phyloP scores from a whole-genome alignment of 2,113 vertebrate genomes.

The Madoqua kirkii region DNA sequence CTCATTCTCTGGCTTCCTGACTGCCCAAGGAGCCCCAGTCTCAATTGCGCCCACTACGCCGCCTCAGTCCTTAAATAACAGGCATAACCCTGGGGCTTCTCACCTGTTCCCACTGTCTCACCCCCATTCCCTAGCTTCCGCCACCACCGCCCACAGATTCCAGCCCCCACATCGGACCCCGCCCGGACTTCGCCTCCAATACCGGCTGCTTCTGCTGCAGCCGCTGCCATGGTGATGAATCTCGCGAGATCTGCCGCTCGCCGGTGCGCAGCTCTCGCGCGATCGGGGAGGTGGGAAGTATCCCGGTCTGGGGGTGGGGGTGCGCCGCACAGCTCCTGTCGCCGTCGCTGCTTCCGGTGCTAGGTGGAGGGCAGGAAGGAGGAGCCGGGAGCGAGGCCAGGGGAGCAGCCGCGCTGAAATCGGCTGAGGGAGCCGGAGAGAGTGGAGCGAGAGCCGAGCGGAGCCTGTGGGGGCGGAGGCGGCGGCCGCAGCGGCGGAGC shows the following conservation, averaged over 20 bases:
- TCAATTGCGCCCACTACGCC: background rate
- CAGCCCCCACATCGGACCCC: conserved; percentile 4
- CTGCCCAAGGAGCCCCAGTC: background rate
- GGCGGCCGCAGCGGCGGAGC: conserved; percentile 36
- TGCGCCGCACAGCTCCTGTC: conserved; percentile 30
- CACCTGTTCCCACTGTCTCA: background rate
- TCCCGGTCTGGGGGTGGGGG: conserved; percentile 51
- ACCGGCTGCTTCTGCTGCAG: conserved; percentile 43
- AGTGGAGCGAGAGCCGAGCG: background rate
- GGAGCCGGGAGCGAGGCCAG: conserved; percentile 41
- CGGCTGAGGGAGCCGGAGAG: conserved; percentile 31
- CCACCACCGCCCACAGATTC: background rate
- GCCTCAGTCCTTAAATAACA: background rate
- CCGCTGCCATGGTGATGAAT: conserved; percentile 70
- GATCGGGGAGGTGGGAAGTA: conserved; percentile 70
- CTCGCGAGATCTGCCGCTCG: conserved; percentile 64
- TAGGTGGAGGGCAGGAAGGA: conserved; percentile 61
- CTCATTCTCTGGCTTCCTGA: background rate
- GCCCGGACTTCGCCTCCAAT: background rate
- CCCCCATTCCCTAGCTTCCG: background rate
- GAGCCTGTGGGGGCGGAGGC: conserved; percentile 44
- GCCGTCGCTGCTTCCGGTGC: conserved; percentile 71
- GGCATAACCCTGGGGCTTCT: background rate
- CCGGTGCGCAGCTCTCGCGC: conserved; percentile 54
- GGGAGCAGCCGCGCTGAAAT: background rate